Conservation (phyloP, 2,888 invertebrate genomes). For the Nomada fabriciana region DNA sequence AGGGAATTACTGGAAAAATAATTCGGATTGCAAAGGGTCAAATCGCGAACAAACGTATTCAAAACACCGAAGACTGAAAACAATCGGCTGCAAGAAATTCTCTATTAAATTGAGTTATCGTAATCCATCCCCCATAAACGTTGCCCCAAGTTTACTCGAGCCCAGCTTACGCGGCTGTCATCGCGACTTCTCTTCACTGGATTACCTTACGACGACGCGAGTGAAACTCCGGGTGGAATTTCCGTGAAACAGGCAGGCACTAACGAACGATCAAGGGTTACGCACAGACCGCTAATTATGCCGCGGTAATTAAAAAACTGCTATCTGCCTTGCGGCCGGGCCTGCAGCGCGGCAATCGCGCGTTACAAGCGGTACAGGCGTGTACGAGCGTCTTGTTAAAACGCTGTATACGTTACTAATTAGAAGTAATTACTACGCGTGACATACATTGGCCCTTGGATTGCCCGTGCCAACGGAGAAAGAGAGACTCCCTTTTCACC, state of each 20-base stretch:
- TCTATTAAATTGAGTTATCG: no score
- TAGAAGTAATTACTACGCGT: conserved; percentile 63
- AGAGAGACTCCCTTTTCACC: neutral
- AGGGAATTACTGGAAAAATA: no score
- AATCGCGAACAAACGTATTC: no score
- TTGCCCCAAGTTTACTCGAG: no score
- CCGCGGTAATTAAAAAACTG: conserved; percentile 49
- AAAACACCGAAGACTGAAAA: no score
- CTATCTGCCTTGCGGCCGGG: conserved; percentile 14
- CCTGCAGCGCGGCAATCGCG: conserved; percentile 24
- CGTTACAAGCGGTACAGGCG: conserved; percentile 46
- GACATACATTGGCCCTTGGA: conserved; percentile 53
- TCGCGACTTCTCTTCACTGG: no score
- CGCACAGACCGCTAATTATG: conserved; percentile 49
- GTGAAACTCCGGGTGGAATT: conserved; percentile 2
- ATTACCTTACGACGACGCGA: neutral
- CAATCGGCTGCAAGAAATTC: no score
- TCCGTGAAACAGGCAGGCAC: conserved; percentile 12
- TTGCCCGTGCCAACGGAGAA: conserved; percentile 21
- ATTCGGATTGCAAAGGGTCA: no score
- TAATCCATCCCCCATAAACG: no score
- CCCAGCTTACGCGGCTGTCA: no score
- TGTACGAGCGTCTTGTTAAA: conserved; percentile 58
- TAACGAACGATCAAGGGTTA: conserved; percentile 43
- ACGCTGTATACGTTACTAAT: conserved; percentile 64